These are phyloP conservation scores for Epicauta chinensis DNA, from an alignment of 1,140 invertebrate species.

Conservation along the genomic window DNA sequence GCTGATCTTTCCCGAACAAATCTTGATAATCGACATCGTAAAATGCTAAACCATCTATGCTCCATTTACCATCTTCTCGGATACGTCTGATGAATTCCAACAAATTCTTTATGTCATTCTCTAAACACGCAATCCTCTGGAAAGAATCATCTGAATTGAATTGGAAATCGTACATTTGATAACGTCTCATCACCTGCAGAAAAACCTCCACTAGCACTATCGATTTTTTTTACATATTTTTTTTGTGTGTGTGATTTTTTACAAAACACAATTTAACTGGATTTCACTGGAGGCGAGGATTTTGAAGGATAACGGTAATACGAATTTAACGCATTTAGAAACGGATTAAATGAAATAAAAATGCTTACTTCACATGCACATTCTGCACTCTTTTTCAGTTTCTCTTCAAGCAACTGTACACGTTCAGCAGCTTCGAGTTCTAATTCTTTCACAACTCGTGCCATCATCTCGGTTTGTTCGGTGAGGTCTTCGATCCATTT, in stretches of 20 bases:
- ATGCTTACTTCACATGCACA: slow-evolving; percentile 33
- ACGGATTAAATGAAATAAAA: not conserved
- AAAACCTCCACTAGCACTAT: slow-evolving; percentile 18
- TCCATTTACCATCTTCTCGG: slow-evolving; percentile 28
- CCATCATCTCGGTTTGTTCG: slow-evolving; percentile 53
- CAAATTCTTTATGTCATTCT: slow-evolving; percentile 33
- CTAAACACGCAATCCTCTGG: slow-evolving; percentile 29
- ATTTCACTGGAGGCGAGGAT: slow-evolving; percentile 20
- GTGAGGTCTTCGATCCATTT: slow-evolving; percentile 51
- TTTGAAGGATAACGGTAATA: slow-evolving; percentile 3
- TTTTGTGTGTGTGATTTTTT: too few species aligned
- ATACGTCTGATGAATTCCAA: slow-evolving; percentile 32
- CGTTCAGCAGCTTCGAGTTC: slow-evolving; percentile 48
- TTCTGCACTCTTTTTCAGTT: slow-evolving; percentile 34
- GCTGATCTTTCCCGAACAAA: slow-evolving; percentile 20
- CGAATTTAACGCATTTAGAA: not conserved
- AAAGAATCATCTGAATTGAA: slow-evolving; percentile 29
- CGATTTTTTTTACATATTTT: slow-evolving; percentile 1
- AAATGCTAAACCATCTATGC: slow-evolving; percentile 31
- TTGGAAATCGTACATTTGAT: slow-evolving; percentile 29
- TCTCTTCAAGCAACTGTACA: slow-evolving; percentile 48
- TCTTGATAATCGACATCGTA: slow-evolving; percentile 24
- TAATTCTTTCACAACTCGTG: slow-evolving; percentile 49
- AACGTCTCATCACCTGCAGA: slow-evolving; percentile 36
- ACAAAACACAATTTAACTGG: not conserved